Base-by-base conservation (phyloP, 2,113 vertebrate species). In the Syrrhaptes paradoxus region DNA sequence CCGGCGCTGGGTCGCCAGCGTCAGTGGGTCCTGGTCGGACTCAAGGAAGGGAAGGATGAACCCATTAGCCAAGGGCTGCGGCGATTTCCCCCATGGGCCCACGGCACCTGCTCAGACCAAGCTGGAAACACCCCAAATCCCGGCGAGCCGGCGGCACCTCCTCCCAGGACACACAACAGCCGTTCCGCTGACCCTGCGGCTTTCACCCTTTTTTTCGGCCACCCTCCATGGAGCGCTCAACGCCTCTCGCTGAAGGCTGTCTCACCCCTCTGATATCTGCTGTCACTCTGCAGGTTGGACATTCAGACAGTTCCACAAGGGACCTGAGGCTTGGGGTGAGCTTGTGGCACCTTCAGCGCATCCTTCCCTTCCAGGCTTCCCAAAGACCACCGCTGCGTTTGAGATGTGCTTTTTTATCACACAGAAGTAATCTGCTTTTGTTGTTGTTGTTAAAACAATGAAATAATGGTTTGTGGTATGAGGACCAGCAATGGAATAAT, bases 251-350 rank as follows among this genome's bases (percentile, higher is more conserved):
- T 16, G 43, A 45, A 48, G 54, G 34, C 32, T 38, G 1, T 19
- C 74, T 18, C 6, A n/a, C 46, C 16, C 31, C 74, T 68, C 14
- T 20, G 43, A 63, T 8, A 31, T 19, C 21, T 34, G 24, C 32
- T 24, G 10, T 10, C 2, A 1, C 13, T 3, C 12, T 18, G 55
- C 3, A 16, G 43, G 3, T 9, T 14, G 49, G 13, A 38, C 11
- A 1, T 6, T 41, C 28, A 61, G 58, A 10, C 38, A 70, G 57
- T 6, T 45, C 49, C 68, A 4, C 7, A 5, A 18, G 25, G 18
- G 45, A 28, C 49, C 36, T 1, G 26, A 11, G 16, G 41, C 31
- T 32, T 10, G 13, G 73, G 73, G 51, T 36, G 54, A 73, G 15
- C 24, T 36, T 24, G 62, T 7, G 49, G 32, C 13, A 20, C 13